Base-by-base conservation (phyloP, 2,888 invertebrate species). In the Epistrophe eligans region DNA sequence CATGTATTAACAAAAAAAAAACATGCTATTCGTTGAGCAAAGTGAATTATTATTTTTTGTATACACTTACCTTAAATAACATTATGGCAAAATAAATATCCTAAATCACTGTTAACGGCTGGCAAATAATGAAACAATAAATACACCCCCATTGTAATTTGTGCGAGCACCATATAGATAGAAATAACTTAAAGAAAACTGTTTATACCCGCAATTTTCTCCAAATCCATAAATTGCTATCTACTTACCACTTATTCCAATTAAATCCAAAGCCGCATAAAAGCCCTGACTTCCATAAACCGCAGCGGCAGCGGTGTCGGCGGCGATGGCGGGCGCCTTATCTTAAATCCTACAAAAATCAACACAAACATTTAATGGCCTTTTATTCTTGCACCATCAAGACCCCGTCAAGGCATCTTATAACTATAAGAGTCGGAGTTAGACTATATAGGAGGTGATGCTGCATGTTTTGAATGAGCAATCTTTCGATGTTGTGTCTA, bases 221-320 rank as follows among this genome's bases (percentile, higher is more conserved):
- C 9, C 32, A 50, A 66, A 66, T 67, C 67, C 50, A 50, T 64
- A 62, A 77, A 79, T 71, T 55, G 35, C 52, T 48, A 43, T 55
- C 24, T 55, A 79, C 79, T 64, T 72, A 72, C 72, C 52, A 48
- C 17, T 50, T 67, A 50, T 50, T 67, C 72, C 45, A 64, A 79
- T 57, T n/a, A 79, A 66, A 66, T 58, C 24, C 32, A 40, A 79
- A 64, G 24, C 45, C 50, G 2, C 52, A n/a, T n/a, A 4, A 19
- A 58, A 17, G 35, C 57, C 48, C 38, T 50, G 17, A 48, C 57
- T 57, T 66, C 15, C 64, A 66, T 79, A 72, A 72, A 48, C 57
- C 72, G 38, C 38, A 24, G 24, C 24, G 24, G n/a, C n/a, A 24
- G 24, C 24, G 24, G 3, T 3, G 24, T 2, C 24, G 24, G 24